phyloP scores from a whole-genome alignment of 2,113 vertebrate species.

The Chlorocebus sabaeus region DNA sequence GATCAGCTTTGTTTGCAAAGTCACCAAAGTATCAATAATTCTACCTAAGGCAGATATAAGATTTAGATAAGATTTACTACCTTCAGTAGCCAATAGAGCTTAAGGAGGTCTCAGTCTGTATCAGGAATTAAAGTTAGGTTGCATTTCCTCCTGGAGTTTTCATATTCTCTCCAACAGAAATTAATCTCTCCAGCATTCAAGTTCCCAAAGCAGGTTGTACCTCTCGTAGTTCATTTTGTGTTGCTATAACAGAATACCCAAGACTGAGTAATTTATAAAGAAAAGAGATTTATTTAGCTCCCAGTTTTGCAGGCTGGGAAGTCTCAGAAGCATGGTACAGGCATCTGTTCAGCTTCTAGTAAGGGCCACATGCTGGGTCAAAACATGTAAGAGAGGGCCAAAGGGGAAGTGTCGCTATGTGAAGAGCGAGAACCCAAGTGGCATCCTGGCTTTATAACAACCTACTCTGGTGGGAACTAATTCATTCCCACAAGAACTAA shows the following conservation, averaged over 20 bases:
- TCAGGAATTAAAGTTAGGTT: neutral
- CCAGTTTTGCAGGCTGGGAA: neutral
- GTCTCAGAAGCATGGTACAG: neutral
- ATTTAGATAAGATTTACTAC: neutral
- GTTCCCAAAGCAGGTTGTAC: neutral
- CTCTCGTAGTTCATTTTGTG: neutral
- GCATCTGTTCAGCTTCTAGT: neutral
- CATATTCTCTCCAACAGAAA: neutral
- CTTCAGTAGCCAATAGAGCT: neutral
- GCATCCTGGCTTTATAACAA: neutral
- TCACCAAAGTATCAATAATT: constrained; percentile 32
- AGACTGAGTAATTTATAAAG: neutral
- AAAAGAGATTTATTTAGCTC: neutral
- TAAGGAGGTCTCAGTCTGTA: neutral
- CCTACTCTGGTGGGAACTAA: neutral
- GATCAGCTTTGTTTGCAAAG: constrained; percentile 19
- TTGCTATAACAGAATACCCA: neutral
- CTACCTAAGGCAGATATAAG: neutral
- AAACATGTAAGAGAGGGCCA: neutral
- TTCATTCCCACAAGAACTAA: neutral
- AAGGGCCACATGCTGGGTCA: neutral
- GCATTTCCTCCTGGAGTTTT: constrained; percentile 30
- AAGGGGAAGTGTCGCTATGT: neutral
- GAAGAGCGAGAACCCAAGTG: neutral
- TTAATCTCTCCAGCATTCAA: neutral